Conservation (phyloP, 2,113 vertebrate genomes). For the Penelope pileata region DNA sequence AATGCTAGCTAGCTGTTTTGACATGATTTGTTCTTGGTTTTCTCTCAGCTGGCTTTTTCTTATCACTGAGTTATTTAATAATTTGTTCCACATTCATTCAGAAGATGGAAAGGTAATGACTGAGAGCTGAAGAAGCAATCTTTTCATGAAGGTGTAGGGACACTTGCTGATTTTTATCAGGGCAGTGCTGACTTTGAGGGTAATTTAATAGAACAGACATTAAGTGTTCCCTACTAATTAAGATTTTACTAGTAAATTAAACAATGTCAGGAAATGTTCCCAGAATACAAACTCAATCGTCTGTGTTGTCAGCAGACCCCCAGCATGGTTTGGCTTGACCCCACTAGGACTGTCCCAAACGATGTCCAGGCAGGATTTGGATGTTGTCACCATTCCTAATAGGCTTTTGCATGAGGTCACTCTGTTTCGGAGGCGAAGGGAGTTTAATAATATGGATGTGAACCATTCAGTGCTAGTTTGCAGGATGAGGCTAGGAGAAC, state of each 20-base stretch:
- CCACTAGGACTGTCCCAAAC: not conserved
- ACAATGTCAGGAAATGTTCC: not conserved
- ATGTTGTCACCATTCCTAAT: not conserved
- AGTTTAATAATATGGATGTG: not conserved
- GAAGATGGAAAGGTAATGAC: not conserved
- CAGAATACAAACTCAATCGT: not conserved
- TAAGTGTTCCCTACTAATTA: constrained; percentile 42
- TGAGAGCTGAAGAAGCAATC: not conserved
- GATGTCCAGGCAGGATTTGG: not conserved
- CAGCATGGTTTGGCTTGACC: not conserved
- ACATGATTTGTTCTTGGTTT: not conserved
- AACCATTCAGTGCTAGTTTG: not conserved
- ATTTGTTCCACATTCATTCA: not conserved
- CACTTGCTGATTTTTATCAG: constrained; percentile 45
- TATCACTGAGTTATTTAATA: constrained; percentile 6
- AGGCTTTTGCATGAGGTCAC: not conserved
- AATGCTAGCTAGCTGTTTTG: not conserved
- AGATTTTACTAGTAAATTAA: constrained; percentile 47
- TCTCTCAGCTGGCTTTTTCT: not conserved
- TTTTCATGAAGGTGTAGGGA: constrained; percentile 15
- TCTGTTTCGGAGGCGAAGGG: constrained; percentile 11
- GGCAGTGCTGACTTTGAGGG: not conserved
- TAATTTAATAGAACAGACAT: constrained; percentile 43
- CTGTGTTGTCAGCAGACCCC: not conserved
- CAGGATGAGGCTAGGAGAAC: not conserved